Conservation (phyloP, 2,888 invertebrate genomes). For the Lissocephala sabroskyi region DNA sequence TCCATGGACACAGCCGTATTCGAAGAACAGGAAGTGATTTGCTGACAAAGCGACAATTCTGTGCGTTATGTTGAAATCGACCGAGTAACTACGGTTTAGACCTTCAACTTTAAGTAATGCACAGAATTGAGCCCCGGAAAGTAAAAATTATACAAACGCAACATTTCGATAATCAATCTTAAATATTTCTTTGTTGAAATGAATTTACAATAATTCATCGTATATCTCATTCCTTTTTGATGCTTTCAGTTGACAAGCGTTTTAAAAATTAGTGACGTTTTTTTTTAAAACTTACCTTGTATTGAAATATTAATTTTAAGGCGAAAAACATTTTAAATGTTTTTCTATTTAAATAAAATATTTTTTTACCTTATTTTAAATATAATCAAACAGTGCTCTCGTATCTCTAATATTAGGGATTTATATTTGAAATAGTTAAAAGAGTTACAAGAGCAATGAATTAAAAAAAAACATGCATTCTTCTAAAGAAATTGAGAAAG, state of each 20-base stretch:
- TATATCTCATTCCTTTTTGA: constrained; percentile 62
- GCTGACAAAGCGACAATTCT: constrained; percentile 97
- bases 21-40: constrained; percentile 91
- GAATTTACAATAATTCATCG: constrained; percentile 32
- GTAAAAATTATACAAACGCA: constrained; percentile 20
- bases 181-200: no score
- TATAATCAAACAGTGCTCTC: no score
- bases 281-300: constrained; percentile 1
- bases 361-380: no score
- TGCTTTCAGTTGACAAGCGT: constrained; percentile 48
- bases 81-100: constrained; percentile 93
- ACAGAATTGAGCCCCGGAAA: constrained; percentile 72
- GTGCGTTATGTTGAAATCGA: constrained; percentile 93
- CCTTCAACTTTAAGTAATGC: constrained; percentile 54
- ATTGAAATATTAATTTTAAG: background rate
- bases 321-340: background rate
- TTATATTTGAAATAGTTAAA: no score
- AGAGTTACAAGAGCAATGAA: no score
- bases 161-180: constrained; percentile 8
- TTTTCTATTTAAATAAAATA: no score
- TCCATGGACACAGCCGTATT: constrained; percentile 86
- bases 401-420: no score
- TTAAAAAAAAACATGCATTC: no score
- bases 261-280: constrained; percentile 4
- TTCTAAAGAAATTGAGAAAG: no score